Evolutionary conservation across 2,113 vertebrate genomes (phyloP), one percentile per base, ranked within the genome.

Genomic region (Tenrec ecaudatus): DNA sequence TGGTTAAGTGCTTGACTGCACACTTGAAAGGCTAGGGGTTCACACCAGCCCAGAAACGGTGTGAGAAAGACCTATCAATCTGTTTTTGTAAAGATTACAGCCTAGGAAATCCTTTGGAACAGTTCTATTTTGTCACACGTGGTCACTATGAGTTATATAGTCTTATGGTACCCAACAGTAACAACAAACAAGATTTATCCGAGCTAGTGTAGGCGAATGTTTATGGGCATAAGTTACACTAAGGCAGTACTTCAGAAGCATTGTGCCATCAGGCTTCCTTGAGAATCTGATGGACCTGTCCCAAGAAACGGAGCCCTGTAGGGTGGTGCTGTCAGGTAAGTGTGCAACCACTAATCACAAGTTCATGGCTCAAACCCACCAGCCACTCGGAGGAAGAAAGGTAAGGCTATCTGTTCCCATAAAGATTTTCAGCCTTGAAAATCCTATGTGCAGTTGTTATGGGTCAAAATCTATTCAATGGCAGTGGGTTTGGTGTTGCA

Each of bases 181-280:
- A 73, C 31, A 71, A 68, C 68, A 31, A 71, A 31, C 68, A 71
- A 73, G 91, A 40, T 89, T 94, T 90, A 83, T 89, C 43, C 73
- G 23, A 81, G 66, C 29, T 84, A 33, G 36, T 60, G 25, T 81
- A 8, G n/a, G 11, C 77, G 36, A 94, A 92, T 87, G 38, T 88
- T 92, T 84, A 91, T 92, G 58, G 53, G 89, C n/a, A 78, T 92
- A 91, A 81, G n/a, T 25, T 94, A 6, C 11, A 79, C 9, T 87
- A 84, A 78, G 62, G 57, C 7, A 78, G 33, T 68, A 91, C 19
- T 92, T 92, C 43, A 81, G 71, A 77, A 89, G 75, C 33, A 93
- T 57, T 93, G 88, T 95, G 73, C 83, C 25, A 76, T 92, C 64
- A 92, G 36, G 40, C 47, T 33, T 22, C 40, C 36, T 83, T 71